A percentile compares a stretch with the other conserved stretches of the same genome.
Evolutionary conservation across 1,140 invertebrate genomes (phyloP).

Genomic region (Physella acuta): DNA sequence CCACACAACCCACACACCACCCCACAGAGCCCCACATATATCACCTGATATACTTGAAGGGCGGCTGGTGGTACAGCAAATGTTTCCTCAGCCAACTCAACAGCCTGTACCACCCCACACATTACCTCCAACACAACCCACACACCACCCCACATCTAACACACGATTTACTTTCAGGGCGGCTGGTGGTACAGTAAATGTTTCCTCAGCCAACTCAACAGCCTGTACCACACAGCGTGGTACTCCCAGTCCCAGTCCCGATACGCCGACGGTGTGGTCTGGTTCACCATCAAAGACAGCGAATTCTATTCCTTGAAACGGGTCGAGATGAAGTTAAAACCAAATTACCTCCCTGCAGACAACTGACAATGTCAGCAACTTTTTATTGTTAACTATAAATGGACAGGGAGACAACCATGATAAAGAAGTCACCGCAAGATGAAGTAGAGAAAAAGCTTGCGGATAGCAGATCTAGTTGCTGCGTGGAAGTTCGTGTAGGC

Average conservation of each 20-base stretch:
- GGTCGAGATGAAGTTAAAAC: slow-evolving; percentile 63
- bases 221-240: slow-evolving; percentile 62
- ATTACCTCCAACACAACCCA: no score
- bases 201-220: slow-evolving; percentile 68
- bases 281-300: slow-evolving; percentile 65
- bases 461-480: no score
- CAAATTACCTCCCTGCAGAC: background rate
- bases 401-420: no score
- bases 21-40: no score
- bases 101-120: no score
- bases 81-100: slow-evolving; percentile 68
- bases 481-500: no score
- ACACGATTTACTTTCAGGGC: slow-evolving; percentile 43
- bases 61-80: slow-evolving; percentile 69
- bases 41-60: no score
- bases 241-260: slow-evolving; percentile 44
- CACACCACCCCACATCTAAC: no score
- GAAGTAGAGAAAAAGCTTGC: no score
- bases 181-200: slow-evolving; percentile 73
- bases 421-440: no score
- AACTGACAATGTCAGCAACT: background rate
- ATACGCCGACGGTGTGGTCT: slow-evolving; percentile 65
- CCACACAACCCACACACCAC: slow-evolving; percentile 51
- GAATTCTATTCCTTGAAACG: slow-evolving; percentile 63
- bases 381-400: background rate